These are phyloP conservation scores for Saturnia pavonia DNA, from an alignment of 2,888 invertebrate species.

Conservation along the genomic window DNA sequence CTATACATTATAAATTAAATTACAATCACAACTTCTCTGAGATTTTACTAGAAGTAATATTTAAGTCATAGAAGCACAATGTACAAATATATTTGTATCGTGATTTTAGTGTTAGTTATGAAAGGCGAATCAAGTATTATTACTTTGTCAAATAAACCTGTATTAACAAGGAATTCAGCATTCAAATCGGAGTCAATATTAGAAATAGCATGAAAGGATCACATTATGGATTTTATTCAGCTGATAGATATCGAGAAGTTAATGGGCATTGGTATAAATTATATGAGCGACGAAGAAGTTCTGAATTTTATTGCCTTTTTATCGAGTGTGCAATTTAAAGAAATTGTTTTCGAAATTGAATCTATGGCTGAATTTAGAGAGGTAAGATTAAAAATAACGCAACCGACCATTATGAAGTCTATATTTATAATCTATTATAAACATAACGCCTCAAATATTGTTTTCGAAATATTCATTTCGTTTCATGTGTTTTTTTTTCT, in stretches of 20 bases:
- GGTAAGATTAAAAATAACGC: slow-evolving; percentile 34
- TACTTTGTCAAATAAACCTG: background rate
- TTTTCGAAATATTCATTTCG: no score
- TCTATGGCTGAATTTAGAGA: slow-evolving; percentile 48
- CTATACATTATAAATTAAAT: background rate
- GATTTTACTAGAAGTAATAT: background rate
- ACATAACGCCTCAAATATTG: no score
- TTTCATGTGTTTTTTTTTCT: no score
- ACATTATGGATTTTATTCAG: slow-evolving; percentile 42
- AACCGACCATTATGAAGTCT: background rate
- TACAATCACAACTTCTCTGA: background rate
- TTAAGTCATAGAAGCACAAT: background rate
- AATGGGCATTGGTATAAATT: slow-evolving; percentile 35
- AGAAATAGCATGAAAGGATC: slow-evolving; percentile 33
- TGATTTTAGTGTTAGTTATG: background rate
- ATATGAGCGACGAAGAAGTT: slow-evolving; percentile 46
- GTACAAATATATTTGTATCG: slow-evolving; percentile 1
- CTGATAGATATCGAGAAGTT: slow-evolving; percentile 44
- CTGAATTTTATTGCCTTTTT: slow-evolving; percentile 41
- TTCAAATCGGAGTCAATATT: background rate
- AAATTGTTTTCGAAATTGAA: slow-evolving; percentile 43
- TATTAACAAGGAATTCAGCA: background rate
- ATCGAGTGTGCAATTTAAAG: slow-evolving; percentile 40
- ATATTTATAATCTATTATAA: background rate
- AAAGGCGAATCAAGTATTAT: slow-evolving; percentile 3